Percentiles rank a stretch among this genome's conserved stretches.
These are phyloP conservation scores for Sympetrum striolatum DNA, from an alignment of 2,888 invertebrate genomes.

Conservation along the genomic window DNA sequence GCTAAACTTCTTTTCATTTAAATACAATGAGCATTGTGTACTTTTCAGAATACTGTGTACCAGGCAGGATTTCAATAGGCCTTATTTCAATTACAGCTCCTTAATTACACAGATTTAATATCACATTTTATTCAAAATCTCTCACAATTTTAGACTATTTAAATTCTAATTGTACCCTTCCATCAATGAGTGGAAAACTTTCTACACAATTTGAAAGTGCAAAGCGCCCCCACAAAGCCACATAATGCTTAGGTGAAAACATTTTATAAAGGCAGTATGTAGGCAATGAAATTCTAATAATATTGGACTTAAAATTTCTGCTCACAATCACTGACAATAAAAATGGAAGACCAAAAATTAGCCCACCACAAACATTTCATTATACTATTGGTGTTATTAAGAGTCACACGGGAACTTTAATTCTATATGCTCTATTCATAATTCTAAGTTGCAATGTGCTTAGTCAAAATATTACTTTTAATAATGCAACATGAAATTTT, in stretches of 20 bases:
- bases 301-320: constrained; percentile 32
- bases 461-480: constrained; percentile 36
- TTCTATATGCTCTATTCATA: constrained; percentile 36
- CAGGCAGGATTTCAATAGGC: constrained; percentile 42
- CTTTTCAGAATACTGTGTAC: constrained; percentile 43
- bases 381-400: constrained; percentile 42
- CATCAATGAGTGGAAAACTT: constrained; percentile 25
- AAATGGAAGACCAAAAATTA: constrained; percentile 42
- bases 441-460: constrained; percentile 36
- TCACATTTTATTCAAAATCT: constrained; percentile 29
- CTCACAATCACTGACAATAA: constrained; percentile 29
- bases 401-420: constrained; percentile 28
- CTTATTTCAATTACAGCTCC: constrained; percentile 33
- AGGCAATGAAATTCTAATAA: constrained; percentile 26
- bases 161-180: constrained; percentile 39
- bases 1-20: constrained; percentile 28
- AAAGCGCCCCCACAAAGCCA: neutral
- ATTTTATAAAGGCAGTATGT: constrained; percentile 40
- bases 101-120: constrained; percentile 13
- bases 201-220: constrained; percentile 39
- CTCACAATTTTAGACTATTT: constrained; percentile 18
- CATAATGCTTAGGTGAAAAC: neutral
- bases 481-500: constrained; percentile 34
- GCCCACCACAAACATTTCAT: constrained; percentile 36
- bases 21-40: constrained; percentile 35